These are phyloP conservation scores for Scopus umbretta DNA, from an alignment of 2,113 vertebrate genomes.

Conservation along the genomic window DNA sequence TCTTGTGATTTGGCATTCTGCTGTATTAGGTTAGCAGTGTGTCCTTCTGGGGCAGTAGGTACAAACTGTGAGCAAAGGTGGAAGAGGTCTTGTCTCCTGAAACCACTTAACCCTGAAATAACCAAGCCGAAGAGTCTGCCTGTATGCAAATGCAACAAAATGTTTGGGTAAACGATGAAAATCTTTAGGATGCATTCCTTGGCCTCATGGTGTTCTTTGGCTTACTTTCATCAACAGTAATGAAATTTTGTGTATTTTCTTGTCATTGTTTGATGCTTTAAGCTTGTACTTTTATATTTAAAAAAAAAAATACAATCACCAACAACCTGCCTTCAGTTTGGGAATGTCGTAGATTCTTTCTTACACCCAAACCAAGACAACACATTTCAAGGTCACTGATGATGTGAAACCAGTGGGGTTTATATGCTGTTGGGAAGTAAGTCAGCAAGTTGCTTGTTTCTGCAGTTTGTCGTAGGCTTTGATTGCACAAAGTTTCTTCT, in stretches of 20 bases:
- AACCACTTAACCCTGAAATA: neutral
- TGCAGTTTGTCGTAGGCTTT: neutral
- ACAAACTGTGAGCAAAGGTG: neutral
- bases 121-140: neutral
- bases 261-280: neutral
- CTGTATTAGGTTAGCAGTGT: neutral
- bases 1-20: neutral
- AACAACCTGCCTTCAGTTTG: neutral
- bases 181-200: neutral
- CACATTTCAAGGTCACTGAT: rapidly evolving
- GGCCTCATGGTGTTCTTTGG: neutral
- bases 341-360: neutral
- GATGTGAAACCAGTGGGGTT: neutral
- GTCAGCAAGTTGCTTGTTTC: neutral
- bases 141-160: neutral
- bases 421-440: neutral
- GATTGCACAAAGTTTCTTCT: neutral
- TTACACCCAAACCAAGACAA: neutral
- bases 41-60: neutral
- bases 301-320: neutral
- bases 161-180: neutral
- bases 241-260: neutral
- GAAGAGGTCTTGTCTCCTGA: neutral
- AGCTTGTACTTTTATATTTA: neutral
- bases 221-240: neutral